Evolutionary conservation across 2,113 vertebrate species (phyloP).

Genomic region (Salvelinus fontinalis): DNA sequence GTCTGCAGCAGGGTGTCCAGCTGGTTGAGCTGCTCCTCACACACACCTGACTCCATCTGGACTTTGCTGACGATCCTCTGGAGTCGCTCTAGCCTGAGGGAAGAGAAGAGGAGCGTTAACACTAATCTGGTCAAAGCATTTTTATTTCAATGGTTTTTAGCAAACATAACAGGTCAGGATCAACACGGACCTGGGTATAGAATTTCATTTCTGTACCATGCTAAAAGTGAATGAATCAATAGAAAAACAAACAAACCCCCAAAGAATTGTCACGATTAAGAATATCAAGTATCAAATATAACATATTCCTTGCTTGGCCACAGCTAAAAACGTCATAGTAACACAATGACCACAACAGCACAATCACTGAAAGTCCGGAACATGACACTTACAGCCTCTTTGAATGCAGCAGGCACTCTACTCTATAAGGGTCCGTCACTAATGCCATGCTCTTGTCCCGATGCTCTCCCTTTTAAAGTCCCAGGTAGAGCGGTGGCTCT

Average conservation of each 20-base stretch:
- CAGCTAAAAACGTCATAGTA: background rate
- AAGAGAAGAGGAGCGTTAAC: background rate
- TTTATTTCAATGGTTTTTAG: no score
- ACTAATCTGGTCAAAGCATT: background rate
- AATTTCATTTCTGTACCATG: no score
- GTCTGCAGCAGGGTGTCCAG: slow-evolving; percentile 84
- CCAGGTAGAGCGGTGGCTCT: background rate
- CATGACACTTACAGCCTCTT: slow-evolving; percentile 16
- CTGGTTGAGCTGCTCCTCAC: slow-evolving; percentile 87
- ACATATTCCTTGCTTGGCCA: no score
- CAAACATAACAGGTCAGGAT: no score
- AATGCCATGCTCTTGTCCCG: slow-evolving; percentile 57
- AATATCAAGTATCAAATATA: no score
- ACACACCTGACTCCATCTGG: slow-evolving; percentile 89
- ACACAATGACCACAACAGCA: background rate
- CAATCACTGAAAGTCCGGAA: background rate
- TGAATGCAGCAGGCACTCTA: slow-evolving; percentile 56
- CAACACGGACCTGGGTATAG: no score
- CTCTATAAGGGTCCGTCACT: slow-evolving; percentile 54
- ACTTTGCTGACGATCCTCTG: slow-evolving; percentile 87
- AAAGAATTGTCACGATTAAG: no score
- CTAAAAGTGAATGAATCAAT: no score
- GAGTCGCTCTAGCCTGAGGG: slow-evolving; percentile 83
- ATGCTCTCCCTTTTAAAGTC: background rate
- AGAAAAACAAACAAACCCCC: no score